Base-by-base conservation (phyloP, 2,797 vertebrate genomes). In the Pseudochromis fuscus region DNA sequence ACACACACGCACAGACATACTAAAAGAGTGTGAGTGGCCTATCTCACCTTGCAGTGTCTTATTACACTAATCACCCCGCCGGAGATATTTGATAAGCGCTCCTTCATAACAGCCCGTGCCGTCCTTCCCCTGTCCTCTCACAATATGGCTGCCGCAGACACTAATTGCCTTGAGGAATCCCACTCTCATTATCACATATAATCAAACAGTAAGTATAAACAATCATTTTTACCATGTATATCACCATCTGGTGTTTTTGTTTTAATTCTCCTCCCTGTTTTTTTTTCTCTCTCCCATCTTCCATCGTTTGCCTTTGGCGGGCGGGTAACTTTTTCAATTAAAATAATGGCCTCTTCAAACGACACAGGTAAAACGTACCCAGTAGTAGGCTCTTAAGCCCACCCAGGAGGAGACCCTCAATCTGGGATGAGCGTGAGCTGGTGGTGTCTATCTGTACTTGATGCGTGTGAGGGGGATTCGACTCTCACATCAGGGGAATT, bases 141-240 rank as follows among this genome's bases (percentile, higher is more conserved):
- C 91, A 93, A 93, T 90, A 92, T 92, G 91, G 89, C 91, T 77
- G 85, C 85, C 57, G 13, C 88, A 88, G 78, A 88, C 87, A 82
- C 83, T 92, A 92, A 92, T 93, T 90, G 91, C 90, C 89, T 83
- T 85, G 86, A 93, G 90, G 91, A 93, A 90, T 90, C 83, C 86
- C 81, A 65, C 87, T 90, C 86, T 90, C 89, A 93, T 93, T 92
- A 93, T 93, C 91, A 92, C 91, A 89, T 91, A 87, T 91, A 93
- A 93, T 92, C 91, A 91, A 92, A 92, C 89, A 90, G 91, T 91
- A 93, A 92, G 91, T 92, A 93, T 89, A 90, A 91, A 93, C 91
- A 92, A 89, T 91, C 64, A 84, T 91, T 92, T 90, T 91, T 88
- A 83, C 80, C 84, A 87, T 90, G 87, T 82, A 88, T 88, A 87